These are phyloP conservation scores for Campylomormyrus tamandua DNA, from an alignment of 2,113 vertebrate species.

Conservation along the genomic window DNA sequence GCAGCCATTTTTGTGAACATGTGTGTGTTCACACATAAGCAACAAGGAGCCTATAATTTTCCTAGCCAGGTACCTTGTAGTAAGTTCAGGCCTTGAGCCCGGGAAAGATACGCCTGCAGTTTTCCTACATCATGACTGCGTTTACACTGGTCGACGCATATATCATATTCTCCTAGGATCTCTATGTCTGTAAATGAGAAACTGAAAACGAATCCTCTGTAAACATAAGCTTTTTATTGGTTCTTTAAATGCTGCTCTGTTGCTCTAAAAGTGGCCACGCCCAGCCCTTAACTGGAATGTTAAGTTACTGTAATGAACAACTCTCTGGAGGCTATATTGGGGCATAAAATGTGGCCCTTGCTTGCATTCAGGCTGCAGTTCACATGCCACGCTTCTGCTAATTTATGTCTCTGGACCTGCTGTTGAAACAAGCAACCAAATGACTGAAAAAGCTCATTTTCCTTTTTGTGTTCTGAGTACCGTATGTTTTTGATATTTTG, in stretches of 20 bases:
- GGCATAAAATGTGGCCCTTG: not conserved
- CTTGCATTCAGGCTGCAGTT: not conserved
- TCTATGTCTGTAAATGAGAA: not conserved
- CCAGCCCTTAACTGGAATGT: not conserved
- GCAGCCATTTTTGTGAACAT: not conserved
- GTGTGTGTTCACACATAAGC: not conserved
- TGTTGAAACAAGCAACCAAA: slow-evolving; percentile 10
- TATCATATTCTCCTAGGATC: not conserved
- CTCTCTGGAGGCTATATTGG: not conserved
- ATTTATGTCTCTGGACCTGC: not conserved
- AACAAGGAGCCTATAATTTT: not conserved
- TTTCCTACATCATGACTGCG: not conserved
- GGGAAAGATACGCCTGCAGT: not conserved
- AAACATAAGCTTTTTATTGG: slow-evolving; percentile 1
- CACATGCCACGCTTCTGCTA: not conserved
- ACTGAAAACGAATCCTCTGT: not conserved
- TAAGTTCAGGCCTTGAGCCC: not conserved
- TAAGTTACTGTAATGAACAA: not conserved
- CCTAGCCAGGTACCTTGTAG: not conserved
- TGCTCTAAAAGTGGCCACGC: not conserved
- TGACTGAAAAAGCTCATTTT: not conserved
- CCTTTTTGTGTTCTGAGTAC: not conserved
- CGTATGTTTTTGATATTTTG: not conserved
- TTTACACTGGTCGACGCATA: not conserved
- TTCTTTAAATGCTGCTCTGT: not conserved